Evolutionary conservation across 2,888 invertebrate species (phyloP).

Genomic region (Tineola bisselliella): DNA sequence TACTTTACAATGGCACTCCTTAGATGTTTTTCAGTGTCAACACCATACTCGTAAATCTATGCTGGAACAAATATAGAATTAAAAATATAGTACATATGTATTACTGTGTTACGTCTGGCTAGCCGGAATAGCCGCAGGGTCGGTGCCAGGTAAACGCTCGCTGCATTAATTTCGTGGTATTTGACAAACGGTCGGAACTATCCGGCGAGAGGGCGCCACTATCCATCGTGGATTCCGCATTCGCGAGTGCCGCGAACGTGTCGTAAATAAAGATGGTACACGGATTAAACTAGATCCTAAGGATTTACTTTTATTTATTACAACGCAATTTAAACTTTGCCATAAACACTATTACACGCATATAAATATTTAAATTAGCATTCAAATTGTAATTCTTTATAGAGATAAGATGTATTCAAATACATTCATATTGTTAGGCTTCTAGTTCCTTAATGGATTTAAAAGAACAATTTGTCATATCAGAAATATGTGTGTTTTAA

Average conservation of each 20-base stretch:
- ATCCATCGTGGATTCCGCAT: conserved; percentile 6
- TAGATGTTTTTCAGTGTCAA: too few species aligned
- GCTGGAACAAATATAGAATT: too few species aligned
- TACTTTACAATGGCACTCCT: too few species aligned
- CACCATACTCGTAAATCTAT: too few species aligned
- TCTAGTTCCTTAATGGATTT: too few species aligned
- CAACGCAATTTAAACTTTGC: conserved; percentile 10
- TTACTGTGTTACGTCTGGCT: neutral
- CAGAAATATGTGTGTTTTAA: conserved; percentile 6
- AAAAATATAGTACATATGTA: too few species aligned
- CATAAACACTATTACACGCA: neutral
- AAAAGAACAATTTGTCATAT: too few species aligned
- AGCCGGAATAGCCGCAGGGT: neutral
- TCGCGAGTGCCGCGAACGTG: conserved; percentile 41
- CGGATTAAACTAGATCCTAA: conserved; percentile 24
- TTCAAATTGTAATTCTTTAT: neutral
- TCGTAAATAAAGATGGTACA: conserved; percentile 52
- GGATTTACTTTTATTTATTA: conserved; percentile 15
- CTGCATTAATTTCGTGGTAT: neutral
- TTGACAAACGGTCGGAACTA: conserved; percentile 10
- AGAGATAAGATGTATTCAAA: neutral
- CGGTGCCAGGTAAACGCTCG: conserved; percentile 2
- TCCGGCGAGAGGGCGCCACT: conserved; percentile 5
- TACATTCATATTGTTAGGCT: too few species aligned
- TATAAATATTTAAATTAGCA: neutral